phyloP scores from a whole-genome alignment of 2,888 invertebrate species.

The Synergus itoensis region DNA sequence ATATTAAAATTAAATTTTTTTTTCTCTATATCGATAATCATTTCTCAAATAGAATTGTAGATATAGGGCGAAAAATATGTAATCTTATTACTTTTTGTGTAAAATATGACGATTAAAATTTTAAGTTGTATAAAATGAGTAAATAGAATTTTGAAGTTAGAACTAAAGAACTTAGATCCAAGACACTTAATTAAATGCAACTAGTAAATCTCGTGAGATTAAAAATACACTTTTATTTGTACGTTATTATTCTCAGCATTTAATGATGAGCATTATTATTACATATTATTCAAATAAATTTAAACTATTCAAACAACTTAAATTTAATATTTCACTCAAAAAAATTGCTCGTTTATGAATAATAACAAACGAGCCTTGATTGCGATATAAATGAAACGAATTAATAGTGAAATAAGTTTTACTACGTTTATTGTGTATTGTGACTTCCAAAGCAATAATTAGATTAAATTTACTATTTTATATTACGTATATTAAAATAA shows the following conservation, averaged over 20 bases:
- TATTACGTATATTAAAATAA: not conserved
- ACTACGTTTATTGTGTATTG: not conserved
- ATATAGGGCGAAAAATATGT: too few species aligned
- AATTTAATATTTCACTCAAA: not conserved
- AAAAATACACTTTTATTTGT: not conserved
- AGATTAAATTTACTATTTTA: not conserved
- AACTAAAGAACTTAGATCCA: too few species aligned
- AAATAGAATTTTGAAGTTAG: too few species aligned
- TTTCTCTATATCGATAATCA: too few species aligned
- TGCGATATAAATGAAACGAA: not conserved
- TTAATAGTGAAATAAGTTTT: conserved; percentile 1
- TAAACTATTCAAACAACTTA: not conserved
- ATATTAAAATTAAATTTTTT: too few species aligned
- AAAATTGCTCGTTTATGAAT: not conserved
- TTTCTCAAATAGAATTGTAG: too few species aligned
- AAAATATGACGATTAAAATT: too few species aligned
- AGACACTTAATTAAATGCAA: too few species aligned
- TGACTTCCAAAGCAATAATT: conserved; percentile 8
- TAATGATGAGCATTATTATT: not conserved
- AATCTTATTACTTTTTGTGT: too few species aligned
- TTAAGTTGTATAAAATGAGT: too few species aligned
- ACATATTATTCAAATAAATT: not conserved
- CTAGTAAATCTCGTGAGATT: not conserved
- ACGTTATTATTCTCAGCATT: not conserved
- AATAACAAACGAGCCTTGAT: not conserved